Percentiles rank a stretch among this genome's conserved stretches.
phyloP scores from a whole-genome alignment of 2,113 vertebrate genomes.

The Anguilla japonica region DNA sequence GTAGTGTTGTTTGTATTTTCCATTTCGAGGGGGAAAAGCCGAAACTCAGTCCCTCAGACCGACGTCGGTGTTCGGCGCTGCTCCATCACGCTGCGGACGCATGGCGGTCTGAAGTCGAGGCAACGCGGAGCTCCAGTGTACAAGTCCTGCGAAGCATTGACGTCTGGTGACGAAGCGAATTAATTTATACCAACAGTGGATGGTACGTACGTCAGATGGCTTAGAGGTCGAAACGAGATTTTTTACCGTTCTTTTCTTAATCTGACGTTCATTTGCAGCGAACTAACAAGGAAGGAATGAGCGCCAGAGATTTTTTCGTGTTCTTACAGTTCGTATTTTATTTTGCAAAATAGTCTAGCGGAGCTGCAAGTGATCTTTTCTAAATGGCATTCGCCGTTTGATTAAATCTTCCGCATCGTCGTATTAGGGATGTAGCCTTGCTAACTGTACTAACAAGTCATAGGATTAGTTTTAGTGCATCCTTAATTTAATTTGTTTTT shows the following conservation, averaged over 20 bases:
- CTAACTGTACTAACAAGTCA: neutral
- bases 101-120: conserved; percentile 60
- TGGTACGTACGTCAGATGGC: conserved; percentile 71
- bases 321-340: neutral
- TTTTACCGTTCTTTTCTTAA: conserved; percentile 53
- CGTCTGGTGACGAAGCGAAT: conserved; percentile 66
- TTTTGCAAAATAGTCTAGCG: neutral
- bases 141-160: conserved; percentile 65
- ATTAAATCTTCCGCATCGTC: neutral
- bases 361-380: neutral
- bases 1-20: conserved; percentile 74
- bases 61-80: conserved; percentile 42
- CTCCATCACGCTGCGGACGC: conserved; percentile 63
- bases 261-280: conserved; percentile 50
- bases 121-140: conserved; percentile 50
- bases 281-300: conserved; percentile 29
- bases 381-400: neutral
- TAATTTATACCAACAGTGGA: conserved; percentile 69
- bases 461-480: neutral
- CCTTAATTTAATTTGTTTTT: neutral
- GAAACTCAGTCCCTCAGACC: conserved; percentile 56
- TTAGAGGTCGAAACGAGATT: conserved; percentile 60
- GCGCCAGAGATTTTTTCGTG: neutral
- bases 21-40: conserved; percentile 59
- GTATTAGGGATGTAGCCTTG: neutral